Base-by-base conservation (phyloP, 1,140 invertebrate genomes). In the Magallana ariakensis region DNA sequence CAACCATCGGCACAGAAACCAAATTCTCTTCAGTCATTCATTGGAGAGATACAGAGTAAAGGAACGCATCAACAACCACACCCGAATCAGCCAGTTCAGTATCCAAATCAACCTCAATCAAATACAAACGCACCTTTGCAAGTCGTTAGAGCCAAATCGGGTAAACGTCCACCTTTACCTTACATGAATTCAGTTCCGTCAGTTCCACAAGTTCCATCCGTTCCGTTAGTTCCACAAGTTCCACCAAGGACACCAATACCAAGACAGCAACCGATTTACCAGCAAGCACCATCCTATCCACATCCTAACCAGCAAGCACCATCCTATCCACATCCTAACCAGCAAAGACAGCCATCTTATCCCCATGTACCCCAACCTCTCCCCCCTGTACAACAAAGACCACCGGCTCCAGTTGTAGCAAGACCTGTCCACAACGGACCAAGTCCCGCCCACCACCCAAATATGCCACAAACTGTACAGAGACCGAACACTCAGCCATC, bases 311-410 rank as follows among this genome's bases (percentile, higher is more conserved):
- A 53, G n/a, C 80, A 82, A 2, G 15, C 16, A 54, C 46, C 46
- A 54, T 8, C 60, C 2, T n/a, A 82, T 82, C n/a, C 80, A n/a
- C 80, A 82, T 54, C 46, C 46, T 1, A 82, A 82, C 16, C 80
- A 55, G 6, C 80, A 82, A n/a, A 82, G 54, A 22, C 46, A 55
- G 15, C 80, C 80, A 7, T 80, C 70, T 54, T 56, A 82, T n/a
- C 15, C 46, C 16, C 80, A 82, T 26, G 22, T 26, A 33, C 66
- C 66, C 22, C 66, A 75, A 75, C 66, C 66, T 13, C 66, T 75
- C 22, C 66, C 66, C 5, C 80, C 80, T 55, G 80, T n/a, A n/a
- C 46, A 16, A 54, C 46, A 82, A 16, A 56, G 46, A 54, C n/a
- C 46, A 9, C 53, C 46, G 15, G 16, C 46, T 7, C 15, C 15